Conservation (phyloP, 1,140 invertebrate species). For the Zophobas morio region DNA sequence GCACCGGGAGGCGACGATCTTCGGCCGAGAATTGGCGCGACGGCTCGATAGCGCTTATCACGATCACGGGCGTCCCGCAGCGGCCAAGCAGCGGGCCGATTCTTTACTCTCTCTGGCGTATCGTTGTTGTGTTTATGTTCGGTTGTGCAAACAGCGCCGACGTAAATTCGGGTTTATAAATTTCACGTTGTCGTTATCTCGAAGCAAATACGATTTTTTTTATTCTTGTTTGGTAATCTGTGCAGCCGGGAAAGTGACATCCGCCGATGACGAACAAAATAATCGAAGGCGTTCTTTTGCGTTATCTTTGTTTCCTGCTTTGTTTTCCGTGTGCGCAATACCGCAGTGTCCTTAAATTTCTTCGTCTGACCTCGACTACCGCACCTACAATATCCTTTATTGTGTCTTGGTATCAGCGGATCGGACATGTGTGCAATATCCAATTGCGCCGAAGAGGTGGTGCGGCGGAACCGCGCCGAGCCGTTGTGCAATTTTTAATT, state of each 20-base stretch:
- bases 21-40: no score
- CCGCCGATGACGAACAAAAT: slow-evolving; percentile 7
- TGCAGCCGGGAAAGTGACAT: not conserved
- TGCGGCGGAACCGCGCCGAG: not conserved
- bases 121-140: slow-evolving; percentile 37
- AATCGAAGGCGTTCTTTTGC: slow-evolving; percentile 11
- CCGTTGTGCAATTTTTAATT: slow-evolving; percentile 27
- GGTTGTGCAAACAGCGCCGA: slow-evolving; percentile 24
- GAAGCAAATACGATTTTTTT: slow-evolving; percentile 34
- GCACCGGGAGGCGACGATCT: no score
- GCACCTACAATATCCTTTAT: slow-evolving; percentile 31
- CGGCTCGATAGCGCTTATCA: no score
- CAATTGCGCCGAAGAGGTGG: slow-evolving; percentile 6
- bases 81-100: no score
- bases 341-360: slow-evolving; percentile 26
- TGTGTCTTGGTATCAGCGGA: slow-evolving; percentile 17
- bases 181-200: slow-evolving; percentile 26
- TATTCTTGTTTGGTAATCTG: not conserved
- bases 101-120: not conserved
- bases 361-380: slow-evolving; percentile 43
- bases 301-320: slow-evolving; percentile 20
- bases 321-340: slow-evolving; percentile 29
- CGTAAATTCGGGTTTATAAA: slow-evolving; percentile 28
- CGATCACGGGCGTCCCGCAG: no score
- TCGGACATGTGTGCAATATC: slow-evolving; percentile 37